Conservation (phyloP, 1,140 invertebrate species). For the Delia radicum region DNA sequence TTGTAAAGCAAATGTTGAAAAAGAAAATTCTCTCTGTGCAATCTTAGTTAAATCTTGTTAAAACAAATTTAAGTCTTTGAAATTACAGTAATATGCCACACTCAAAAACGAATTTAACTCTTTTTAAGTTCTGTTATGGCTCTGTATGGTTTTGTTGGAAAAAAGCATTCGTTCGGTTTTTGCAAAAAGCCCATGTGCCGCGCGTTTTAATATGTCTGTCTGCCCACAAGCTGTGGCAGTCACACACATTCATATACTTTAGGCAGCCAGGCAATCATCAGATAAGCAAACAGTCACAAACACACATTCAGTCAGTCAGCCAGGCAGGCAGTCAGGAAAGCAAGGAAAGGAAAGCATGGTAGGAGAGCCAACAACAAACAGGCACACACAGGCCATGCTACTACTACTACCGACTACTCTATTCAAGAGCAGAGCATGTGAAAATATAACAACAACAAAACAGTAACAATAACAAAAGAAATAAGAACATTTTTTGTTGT, state of each 20-base stretch:
- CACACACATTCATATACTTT: conserved; percentile 6
- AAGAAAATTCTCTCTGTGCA: no score
- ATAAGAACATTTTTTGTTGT: conserved; percentile 4
- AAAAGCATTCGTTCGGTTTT: background rate
- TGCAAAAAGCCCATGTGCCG: background rate
- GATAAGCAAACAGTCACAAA: no score
- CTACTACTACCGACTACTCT: no score
- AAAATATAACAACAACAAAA: no score
- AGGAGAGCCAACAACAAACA: background rate
- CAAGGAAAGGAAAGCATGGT: background rate
- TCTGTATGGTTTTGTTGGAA: background rate
- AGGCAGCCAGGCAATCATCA: no score
- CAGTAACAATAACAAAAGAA: conserved; percentile 3
- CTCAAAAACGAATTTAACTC: no score
- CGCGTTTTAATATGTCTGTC: background rate
- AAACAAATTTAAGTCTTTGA: no score
- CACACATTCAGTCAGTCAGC: no score
- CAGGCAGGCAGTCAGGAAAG: background rate
- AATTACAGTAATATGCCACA: no score
- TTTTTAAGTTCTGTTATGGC: no score
- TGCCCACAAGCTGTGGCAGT: conserved; percentile 11
- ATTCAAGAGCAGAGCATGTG: conserved; percentile 1
- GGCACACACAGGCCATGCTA: conserved; percentile 3
- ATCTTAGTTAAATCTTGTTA: no score
- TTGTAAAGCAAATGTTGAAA: no score